Evolutionary conservation across 1,140 invertebrate species (phyloP).

Genomic region (Drosophila nannoptera): DNA sequence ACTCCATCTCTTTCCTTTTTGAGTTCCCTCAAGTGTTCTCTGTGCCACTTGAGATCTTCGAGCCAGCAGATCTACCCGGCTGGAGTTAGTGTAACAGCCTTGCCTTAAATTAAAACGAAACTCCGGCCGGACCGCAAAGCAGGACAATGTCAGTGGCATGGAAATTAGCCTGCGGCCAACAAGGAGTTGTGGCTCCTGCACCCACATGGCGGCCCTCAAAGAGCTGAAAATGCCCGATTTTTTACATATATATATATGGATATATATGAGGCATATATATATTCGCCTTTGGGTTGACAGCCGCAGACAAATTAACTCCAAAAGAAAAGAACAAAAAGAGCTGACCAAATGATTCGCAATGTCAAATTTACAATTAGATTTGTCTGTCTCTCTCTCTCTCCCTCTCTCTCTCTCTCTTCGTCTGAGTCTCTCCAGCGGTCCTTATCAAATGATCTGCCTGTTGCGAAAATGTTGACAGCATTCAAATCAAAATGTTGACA

Average conservation of each 20-base stretch:
- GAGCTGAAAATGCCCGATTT: background rate
- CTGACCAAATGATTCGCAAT: slow-evolving; percentile 47
- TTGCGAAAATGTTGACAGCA: slow-evolving; percentile 71
- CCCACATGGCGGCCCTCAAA: slow-evolving; percentile 44
- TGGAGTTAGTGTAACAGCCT: background rate
- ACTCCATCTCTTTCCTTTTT: no score
- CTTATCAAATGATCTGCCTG: slow-evolving; percentile 40
- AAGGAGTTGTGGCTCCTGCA: slow-evolving; percentile 15
- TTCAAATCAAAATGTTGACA: slow-evolving; percentile 66
- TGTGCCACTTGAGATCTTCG: no score
- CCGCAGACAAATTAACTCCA: slow-evolving; percentile 32
- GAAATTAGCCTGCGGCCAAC: slow-evolving; percentile 15
- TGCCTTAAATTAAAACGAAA: slow-evolving; percentile 42
- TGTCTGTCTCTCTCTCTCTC: slow-evolving; percentile 1
- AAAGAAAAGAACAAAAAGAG: slow-evolving; percentile 25
- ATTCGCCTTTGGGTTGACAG: slow-evolving; percentile 17
- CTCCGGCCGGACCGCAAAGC: slow-evolving; percentile 8
- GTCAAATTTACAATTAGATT: slow-evolving; percentile 67
- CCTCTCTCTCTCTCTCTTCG: background rate
- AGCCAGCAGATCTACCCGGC: background rate
- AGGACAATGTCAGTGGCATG: slow-evolving; percentile 40
- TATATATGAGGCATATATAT: no score
- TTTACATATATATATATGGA: slow-evolving; percentile 7
- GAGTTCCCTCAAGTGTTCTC: no score
- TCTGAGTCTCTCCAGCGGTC: background rate